Base-by-base conservation (phyloP, 2,113 vertebrate genomes). In the Glareola pratincola region DNA sequence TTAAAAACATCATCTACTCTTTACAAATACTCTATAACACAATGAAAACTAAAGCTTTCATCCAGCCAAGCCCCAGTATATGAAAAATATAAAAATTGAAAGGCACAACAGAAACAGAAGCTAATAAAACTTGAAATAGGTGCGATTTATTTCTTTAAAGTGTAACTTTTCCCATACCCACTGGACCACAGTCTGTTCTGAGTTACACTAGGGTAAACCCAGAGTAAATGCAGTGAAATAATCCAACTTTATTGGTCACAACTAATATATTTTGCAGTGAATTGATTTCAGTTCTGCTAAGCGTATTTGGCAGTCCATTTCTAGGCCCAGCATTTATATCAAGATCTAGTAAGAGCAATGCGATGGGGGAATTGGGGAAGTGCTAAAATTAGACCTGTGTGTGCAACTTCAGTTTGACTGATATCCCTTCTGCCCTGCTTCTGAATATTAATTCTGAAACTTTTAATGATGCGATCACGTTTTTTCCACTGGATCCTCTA, bases 121-220 rank as follows among this genome's bases (percentile, higher is more conserved):
- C 29, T 67, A 96, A 95, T 95, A 92, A 88, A 87, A 87, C 41
- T 79, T 88, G n/a, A 85, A 94, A 80, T 71, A 85, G 50, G 18
- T 95, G 87, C 82, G 81, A 82, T 74, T 78, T 92, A 91, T 94
- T 95, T 91, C 84, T 94, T 87, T 91, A 54, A 87, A 84, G 14
- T 82, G 23, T 86, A 84, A 73, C 62, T 95, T 95, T 74, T 90
- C n/a, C 72, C 54, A 85, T 93, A 83, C 84, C 80, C 62, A 68
- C 34, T 5, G 22, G 94, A 67, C 54, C 83, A 88, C 66, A 57
- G 59, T 79, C 56, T 66, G 19, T n/a, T 92, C 84, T 79, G 36
- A 39, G 51, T 82, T 86, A 88, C 91, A 85, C 77, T 45, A 79
- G 53, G 62, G 74, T 91, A 96, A 92, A 92, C 62, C 21, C 66